phyloP scores from a whole-genome alignment of 2,888 invertebrate genomes.

The Tanytarsus gracilentus region DNA sequence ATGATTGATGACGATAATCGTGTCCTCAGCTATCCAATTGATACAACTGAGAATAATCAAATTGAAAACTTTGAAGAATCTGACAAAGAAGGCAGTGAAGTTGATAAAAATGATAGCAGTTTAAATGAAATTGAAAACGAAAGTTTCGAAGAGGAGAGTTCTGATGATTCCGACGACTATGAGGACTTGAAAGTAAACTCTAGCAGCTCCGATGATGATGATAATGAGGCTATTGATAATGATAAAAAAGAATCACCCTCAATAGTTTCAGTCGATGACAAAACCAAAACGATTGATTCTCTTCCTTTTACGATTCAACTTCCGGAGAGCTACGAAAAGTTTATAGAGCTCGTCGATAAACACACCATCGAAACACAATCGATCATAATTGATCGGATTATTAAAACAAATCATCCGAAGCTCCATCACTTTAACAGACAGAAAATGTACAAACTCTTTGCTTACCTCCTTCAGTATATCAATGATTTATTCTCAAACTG shows the following conservation, averaged over 20 bases:
- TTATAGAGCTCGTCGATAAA: slow-evolving; percentile 52
- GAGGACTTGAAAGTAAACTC: slow-evolving; percentile 38
- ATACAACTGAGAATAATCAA: slow-evolving; percentile 32
- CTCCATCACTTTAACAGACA: slow-evolving; percentile 69
- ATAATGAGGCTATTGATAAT: slow-evolving; percentile 41
- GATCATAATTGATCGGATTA: slow-evolving; percentile 66
- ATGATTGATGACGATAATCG: slow-evolving; percentile 35
- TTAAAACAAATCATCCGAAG: slow-evolving; percentile 81
- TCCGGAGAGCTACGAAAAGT: slow-evolving; percentile 54
- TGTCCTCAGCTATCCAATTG: slow-evolving; percentile 30
- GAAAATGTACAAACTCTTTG: slow-evolving; percentile 62
- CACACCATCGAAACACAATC: slow-evolving; percentile 57
- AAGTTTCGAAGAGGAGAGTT: slow-evolving; percentile 35
- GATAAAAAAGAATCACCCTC: slow-evolving; percentile 30
- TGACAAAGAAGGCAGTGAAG: slow-evolving; percentile 33
- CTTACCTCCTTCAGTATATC: slow-evolving; percentile 66
- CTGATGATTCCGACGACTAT: slow-evolving; percentile 35
- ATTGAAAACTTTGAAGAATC: slow-evolving; percentile 31
- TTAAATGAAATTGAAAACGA: slow-evolving; percentile 33
- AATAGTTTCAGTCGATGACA: slow-evolving; percentile 33
- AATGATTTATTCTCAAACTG: slow-evolving; percentile 53
- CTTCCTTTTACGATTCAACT: slow-evolving; percentile 52
- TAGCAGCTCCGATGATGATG: slow-evolving; percentile 35
- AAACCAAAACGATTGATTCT: slow-evolving; percentile 48
- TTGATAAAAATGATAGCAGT: slow-evolving; percentile 35